Percentiles rank a stretch among this genome's conserved stretches.
phyloP scores from a whole-genome alignment of 2,797 vertebrate genomes.

The Aotus griseimembra region DNA sequence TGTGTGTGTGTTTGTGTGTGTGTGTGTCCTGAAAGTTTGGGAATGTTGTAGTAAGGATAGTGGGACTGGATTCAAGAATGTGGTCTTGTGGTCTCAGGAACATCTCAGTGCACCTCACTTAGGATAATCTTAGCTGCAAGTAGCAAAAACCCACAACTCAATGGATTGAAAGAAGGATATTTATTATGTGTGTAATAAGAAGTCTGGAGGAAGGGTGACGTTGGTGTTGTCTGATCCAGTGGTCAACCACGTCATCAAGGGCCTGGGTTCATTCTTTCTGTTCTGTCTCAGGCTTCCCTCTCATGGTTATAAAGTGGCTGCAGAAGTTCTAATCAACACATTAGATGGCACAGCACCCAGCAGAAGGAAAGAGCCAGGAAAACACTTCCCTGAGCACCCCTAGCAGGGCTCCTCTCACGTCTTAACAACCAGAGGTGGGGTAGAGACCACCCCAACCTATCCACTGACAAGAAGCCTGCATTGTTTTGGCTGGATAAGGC shows the following conservation, averaged over 20 bases:
- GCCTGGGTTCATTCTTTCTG: background rate
- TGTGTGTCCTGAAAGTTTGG: background rate
- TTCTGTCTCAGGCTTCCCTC: background rate
- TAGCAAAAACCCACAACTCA: background rate
- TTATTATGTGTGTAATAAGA: background rate
- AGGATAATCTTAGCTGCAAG: background rate
- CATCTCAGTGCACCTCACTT: background rate
- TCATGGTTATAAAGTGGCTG: background rate
- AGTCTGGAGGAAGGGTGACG: background rate
- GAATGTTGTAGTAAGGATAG: no score
- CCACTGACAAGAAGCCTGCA: background rate
- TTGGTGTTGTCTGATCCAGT: background rate
- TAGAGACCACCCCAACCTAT: background rate
- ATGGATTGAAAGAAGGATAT: background rate
- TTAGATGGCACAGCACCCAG: background rate
- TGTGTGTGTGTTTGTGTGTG: background rate
- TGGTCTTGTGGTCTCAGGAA: background rate
- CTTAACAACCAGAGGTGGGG: background rate
- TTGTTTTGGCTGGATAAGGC: background rate
- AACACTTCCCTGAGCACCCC: background rate
- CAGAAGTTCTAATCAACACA: background rate
- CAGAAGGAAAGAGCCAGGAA: background rate
- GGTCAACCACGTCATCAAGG: background rate
- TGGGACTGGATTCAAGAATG: background rate
- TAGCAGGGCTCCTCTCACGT: background rate